phyloP scores from a whole-genome alignment of 2,797 vertebrate species.

The Odontamblyopus rebecca region DNA sequence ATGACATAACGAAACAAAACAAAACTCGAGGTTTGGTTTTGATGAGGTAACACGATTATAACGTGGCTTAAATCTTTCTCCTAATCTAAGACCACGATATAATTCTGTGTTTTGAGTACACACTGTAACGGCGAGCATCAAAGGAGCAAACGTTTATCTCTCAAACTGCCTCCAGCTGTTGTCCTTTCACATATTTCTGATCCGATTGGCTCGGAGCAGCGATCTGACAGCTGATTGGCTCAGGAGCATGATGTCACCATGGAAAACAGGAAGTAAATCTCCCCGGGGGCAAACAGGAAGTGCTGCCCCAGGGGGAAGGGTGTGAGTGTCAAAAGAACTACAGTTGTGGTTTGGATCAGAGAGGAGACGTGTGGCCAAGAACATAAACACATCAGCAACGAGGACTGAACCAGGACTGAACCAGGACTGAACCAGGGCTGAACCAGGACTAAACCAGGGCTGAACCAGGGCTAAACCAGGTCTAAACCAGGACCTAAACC shows the following conservation, averaged over 20 bases:
- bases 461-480: neutral
- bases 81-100: neutral
- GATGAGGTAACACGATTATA: too few species aligned
- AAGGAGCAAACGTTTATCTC: neutral
- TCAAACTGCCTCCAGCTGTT: constrained; percentile 10
- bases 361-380: neutral
- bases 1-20: too few species aligned
- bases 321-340: constrained; percentile 21
- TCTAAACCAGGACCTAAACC: neutral
- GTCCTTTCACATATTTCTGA: neutral
- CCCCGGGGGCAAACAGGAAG: constrained; percentile 47
- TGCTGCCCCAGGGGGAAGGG: constrained; percentile 32
- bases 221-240: constrained; percentile 37
- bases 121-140: neutral
- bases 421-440: neutral
- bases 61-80: too few species aligned
- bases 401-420: neutral
- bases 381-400: neutral
- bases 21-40: too few species aligned
- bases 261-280: constrained; percentile 42
- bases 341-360: constrained; percentile 1
- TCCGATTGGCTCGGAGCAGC: constrained; percentile 27
- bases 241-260: constrained; percentile 42
- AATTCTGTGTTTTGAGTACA: neutral
- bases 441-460: neutral